Conservation (phyloP, 1,140 invertebrate genomes). For the Anagrus nilaparvatae region DNA sequence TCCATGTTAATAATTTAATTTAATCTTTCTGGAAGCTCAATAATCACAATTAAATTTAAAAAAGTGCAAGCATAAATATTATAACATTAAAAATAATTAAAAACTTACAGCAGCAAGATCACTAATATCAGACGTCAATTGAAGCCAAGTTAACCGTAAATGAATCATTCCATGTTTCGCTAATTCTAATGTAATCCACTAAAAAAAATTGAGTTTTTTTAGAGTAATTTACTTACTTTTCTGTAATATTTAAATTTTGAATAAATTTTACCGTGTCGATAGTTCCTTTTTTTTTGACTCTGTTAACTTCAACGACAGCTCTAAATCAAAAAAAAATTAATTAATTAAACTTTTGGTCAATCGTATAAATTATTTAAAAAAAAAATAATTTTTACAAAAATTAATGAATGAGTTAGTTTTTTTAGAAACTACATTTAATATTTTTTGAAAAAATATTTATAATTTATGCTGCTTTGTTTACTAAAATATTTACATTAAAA, state of each 20-base stretch:
- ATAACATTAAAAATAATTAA: constrained; percentile 3
- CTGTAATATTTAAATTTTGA: background rate
- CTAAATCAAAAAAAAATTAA: too few species aligned
- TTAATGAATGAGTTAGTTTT: too few species aligned
- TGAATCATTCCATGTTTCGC: constrained; percentile 89
- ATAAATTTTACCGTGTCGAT: constrained; percentile 52
- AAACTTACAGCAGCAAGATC: constrained; percentile 65
- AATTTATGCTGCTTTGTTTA: too few species aligned
- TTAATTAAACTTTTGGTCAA: constrained; percentile 11
- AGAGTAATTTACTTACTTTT: background rate
- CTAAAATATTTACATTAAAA: too few species aligned
- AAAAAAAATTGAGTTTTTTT: constrained; percentile 21
- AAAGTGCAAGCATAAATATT: background rate
- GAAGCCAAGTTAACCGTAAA: constrained; percentile 77
- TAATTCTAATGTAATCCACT: constrained; percentile 91
- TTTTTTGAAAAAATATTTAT: too few species aligned
- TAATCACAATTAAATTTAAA: background rate
- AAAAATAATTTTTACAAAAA: too few species aligned
- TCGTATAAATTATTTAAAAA: constrained; percentile 4
- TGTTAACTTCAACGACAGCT: constrained; percentile 56
- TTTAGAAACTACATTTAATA: too few species aligned
- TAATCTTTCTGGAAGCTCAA: too few species aligned
- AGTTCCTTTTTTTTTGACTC: constrained; percentile 54
- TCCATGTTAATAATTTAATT: too few species aligned
- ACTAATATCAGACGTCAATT: constrained; percentile 56